A percentile compares a stretch with the other conserved stretches of the same genome.
Conservation (phyloP, 1,140 invertebrate species). For the Saxidomus purpurata region DNA sequence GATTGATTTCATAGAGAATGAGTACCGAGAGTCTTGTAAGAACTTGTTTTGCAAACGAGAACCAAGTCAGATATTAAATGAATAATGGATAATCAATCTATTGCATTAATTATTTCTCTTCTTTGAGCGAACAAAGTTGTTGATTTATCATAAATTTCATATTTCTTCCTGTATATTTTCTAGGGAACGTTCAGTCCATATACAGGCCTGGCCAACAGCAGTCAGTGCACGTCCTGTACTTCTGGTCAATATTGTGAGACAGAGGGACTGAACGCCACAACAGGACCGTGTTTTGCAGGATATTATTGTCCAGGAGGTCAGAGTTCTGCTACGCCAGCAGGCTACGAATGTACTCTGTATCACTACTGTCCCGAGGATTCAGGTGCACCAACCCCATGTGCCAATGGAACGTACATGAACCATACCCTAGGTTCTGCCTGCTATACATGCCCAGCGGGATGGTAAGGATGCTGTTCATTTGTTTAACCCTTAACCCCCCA, state of each 20-base stretch:
- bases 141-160: no score
- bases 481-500: no score
- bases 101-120: no score
- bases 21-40: no score
- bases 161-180: no score
- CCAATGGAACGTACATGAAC: slow-evolving; percentile 84
- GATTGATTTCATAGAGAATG: no score
- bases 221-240: slow-evolving; percentile 78
- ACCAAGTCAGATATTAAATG: no score
- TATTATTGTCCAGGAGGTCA: slow-evolving; percentile 83
- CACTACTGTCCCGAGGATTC: slow-evolving; percentile 82
- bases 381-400: slow-evolving; percentile 79
- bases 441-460: slow-evolving; percentile 82
- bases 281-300: slow-evolving; percentile 80
- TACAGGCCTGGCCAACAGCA: slow-evolving; percentile 72
- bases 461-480: slow-evolving; percentile 78
- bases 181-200: slow-evolving; percentile 83
- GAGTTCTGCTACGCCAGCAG: slow-evolving; percentile 75
- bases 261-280: slow-evolving; percentile 78
- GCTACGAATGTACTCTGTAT: slow-evolving; percentile 74
- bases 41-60: no score
- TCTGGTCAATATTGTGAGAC: slow-evolving; percentile 79
- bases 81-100: no score
- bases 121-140: no score
- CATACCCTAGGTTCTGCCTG: slow-evolving; percentile 80